A percentile compares a stretch with the other conserved stretches of the same genome.
Evolutionary conservation across 1,140 invertebrate species (phyloP).

Genomic region (Aphaenogaster ashmeadi): DNA sequence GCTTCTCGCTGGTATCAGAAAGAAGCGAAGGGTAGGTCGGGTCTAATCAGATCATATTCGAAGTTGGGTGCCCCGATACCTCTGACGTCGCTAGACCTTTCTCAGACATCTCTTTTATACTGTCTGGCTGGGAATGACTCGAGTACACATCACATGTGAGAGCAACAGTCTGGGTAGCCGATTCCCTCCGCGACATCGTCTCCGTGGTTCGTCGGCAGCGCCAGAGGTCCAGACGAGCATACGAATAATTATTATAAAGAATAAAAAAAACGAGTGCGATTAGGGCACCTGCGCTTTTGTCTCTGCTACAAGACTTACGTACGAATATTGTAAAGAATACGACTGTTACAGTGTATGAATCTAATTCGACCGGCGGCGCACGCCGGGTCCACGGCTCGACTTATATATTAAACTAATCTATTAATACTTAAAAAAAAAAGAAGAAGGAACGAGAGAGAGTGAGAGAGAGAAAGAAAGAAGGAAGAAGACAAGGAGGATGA

Average conservation of each 20-base stretch:
- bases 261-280: conserved; percentile 74
- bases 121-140: conserved; percentile 4
- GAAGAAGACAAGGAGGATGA: conserved; percentile 77
- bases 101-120: conserved; percentile 8
- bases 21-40: not conserved
- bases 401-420: conserved; percentile 85
- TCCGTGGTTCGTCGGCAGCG: conserved; percentile 63
- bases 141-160: conserved; percentile 11
- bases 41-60: not conserved
- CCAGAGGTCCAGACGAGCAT: conserved; percentile 71
- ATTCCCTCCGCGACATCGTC: conserved; percentile 29
- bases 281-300: conserved; percentile 84
- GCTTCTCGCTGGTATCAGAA: not conserved
- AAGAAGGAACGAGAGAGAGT: conserved; percentile 81
- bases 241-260: conserved; percentile 63
- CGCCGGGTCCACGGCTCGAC: conserved; percentile 81
- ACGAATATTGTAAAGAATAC: conserved; percentile 86
- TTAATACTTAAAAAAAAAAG: conserved; percentile 79
- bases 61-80: not conserved
- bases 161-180: conserved; percentile 1
- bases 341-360: conserved; percentile 85
- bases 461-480: conserved; percentile 74
- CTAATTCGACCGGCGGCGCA: conserved; percentile 82
- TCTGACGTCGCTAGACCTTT: not conserved
- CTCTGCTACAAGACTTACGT: conserved; percentile 84